These are phyloP conservation scores for Bugula neritina DNA, from an alignment of 2,888 invertebrate genomes.

Conservation along the genomic window DNA sequence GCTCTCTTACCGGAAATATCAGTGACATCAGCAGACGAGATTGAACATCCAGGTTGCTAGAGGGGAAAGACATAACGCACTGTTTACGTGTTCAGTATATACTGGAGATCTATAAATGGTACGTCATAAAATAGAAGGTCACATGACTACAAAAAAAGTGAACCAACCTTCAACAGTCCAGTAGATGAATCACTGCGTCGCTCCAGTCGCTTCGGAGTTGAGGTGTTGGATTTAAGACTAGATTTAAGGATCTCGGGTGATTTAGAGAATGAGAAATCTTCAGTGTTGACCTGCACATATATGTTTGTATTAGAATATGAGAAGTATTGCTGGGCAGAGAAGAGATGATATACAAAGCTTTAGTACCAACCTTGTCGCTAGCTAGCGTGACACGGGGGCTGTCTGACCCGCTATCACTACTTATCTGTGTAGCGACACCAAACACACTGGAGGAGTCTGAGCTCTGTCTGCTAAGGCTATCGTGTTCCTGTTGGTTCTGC, in stretches of 20 bases:
- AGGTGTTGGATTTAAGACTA: slow-evolving; percentile 20
- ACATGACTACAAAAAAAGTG: no score
- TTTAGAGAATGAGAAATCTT: neutral
- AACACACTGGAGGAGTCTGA: slow-evolving; percentile 19
- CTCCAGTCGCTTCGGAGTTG: neutral
- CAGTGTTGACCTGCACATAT: neutral
- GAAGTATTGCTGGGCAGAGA: no score
- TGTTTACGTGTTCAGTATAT: no score
- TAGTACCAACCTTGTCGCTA: neutral
- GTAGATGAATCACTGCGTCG: neutral
- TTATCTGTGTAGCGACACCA: slow-evolving; percentile 3
- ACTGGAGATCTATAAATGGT: no score
- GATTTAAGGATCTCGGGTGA: neutral
- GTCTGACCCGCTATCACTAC: slow-evolving; percentile 22
- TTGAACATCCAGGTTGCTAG: no score
- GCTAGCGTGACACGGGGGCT: neutral
- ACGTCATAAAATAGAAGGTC: no score
- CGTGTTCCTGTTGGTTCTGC: slow-evolving; percentile 16
- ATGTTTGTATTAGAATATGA: no score
- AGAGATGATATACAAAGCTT: neutral
- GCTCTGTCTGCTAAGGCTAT: slow-evolving; percentile 13
- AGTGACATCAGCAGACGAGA: neutral
- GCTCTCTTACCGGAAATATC: neutral
- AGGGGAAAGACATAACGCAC: no score
- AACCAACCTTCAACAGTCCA: neutral